Base-by-base conservation (phyloP, 2,888 invertebrate genomes). In the Griposia aprilina region DNA sequence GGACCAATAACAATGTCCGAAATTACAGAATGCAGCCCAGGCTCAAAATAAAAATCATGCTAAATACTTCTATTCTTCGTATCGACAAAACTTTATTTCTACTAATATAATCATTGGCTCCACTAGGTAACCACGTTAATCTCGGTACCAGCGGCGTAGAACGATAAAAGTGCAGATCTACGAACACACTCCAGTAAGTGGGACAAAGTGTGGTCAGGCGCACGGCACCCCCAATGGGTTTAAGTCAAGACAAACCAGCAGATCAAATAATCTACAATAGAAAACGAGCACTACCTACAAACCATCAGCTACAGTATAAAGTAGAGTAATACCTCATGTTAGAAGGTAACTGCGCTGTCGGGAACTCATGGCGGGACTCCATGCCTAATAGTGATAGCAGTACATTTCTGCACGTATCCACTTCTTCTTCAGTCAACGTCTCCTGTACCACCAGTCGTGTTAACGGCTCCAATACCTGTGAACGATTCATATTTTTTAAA, bases 371-470 rank as follows among this genome's bases (percentile, higher is more conserved):
- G 67, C 98, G 98, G 0, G 98, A 97, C 93, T 99, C 99, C 94
- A 98, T 97, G 17, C 97, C 97, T 0, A 99, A 97, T 0, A 99
- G 94, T 81, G 98, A 98, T 87, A 98, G 98, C 78, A 99, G 98
- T 20, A 98, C 98, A 91, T 98, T 98, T 87, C 98, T 98, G 90
- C 99, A 99, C 74, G 98, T 98, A 41, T 98, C 97, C 36, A 99
- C 98, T 90, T 99, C 99, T 6, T 98, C 98, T n/a, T 98, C 98
- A 0, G 98, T 98, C 83, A 99, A 95, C 55, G 98, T 97, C 85
- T 99, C 98, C 92, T 99, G 98, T 0, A 98, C 97, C 90, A 99
- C 98, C 70, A 99, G 94, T 15, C 98, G 97, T 0, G 98, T 97
- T 52, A 99, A 94, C 0, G 99, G 98, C 87, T 98, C 98, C 84